A percentile compares a stretch with the other conserved stretches of the same genome.
Evolutionary conservation across 1,140 invertebrate genomes (phyloP).

Genomic region (Cotesia glomerata): DNA sequence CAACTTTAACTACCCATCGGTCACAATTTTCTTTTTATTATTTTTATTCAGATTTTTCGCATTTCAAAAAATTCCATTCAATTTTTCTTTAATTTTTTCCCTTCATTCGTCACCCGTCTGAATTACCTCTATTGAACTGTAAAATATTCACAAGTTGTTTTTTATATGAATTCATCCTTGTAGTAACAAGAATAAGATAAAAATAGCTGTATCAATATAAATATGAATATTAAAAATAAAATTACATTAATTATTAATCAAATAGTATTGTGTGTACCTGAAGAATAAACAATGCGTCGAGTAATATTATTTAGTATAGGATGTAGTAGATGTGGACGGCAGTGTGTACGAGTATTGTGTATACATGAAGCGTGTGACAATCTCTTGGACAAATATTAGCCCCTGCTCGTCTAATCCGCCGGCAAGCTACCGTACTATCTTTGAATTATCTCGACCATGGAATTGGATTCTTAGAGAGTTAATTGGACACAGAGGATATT

Average conservation of each 20-base stretch:
- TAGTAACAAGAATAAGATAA: too few relatives aligned
- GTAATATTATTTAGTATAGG: too few relatives aligned
- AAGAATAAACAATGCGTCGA: too few relatives aligned
- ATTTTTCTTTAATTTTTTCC: background rate
- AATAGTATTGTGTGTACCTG: too few relatives aligned
- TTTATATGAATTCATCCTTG: too few relatives aligned
- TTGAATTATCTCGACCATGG: slow-evolving; percentile 50
- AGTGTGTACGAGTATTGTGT: slow-evolving; percentile 13
- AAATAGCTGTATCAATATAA: too few relatives aligned
- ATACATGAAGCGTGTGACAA: slow-evolving; percentile 28
- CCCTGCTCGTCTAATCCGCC: slow-evolving; percentile 25
- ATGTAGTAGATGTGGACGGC: too few relatives aligned
- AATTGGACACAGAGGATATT: slow-evolving; percentile 50
- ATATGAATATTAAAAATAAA: too few relatives aligned
- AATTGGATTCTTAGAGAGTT: slow-evolving; percentile 50
- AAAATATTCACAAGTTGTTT: too few relatives aligned
- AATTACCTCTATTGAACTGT: too few relatives aligned
- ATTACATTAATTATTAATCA: too few relatives aligned
- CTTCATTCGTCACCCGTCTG: too few relatives aligned
- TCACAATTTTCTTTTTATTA: background rate
- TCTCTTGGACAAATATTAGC: slow-evolving; percentile 45
- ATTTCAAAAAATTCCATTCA: background rate
- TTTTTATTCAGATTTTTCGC: background rate
- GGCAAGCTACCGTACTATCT: slow-evolving; percentile 41
- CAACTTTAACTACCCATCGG: slow-evolving; percentile 36